phyloP scores from a whole-genome alignment of 2,797 vertebrate genomes.

The Atherinosoma microstoma region DNA sequence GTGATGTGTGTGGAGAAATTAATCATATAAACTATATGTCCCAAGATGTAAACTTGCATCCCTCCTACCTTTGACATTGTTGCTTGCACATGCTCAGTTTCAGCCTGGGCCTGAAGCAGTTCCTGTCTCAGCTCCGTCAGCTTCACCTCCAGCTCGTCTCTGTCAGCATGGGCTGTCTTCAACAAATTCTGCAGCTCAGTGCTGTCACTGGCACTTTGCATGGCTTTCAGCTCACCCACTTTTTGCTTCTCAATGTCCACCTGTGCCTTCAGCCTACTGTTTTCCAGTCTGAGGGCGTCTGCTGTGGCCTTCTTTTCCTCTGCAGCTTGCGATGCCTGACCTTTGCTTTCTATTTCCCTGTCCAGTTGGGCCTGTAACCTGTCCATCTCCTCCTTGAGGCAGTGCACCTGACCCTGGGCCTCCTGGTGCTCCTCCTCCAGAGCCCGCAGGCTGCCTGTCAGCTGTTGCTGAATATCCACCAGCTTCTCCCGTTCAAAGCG shows the following conservation, averaged over 20 bases:
- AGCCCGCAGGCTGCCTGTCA: constrained; percentile 90
- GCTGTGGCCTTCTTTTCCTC: constrained; percentile 83
- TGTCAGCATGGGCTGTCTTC: constrained; percentile 87
- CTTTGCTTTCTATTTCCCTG: constrained; percentile 78
- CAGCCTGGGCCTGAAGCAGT: constrained; percentile 86
- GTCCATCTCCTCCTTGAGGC: constrained; percentile 87
- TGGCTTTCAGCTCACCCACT: constrained; percentile 82
- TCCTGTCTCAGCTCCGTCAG: constrained; percentile 89
- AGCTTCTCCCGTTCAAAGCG: constrained; percentile 94
- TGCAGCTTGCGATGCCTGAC: constrained; percentile 71
- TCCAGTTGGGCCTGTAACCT: constrained; percentile 84
- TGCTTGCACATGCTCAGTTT: constrained; percentile 83
- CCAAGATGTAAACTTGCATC: neutral
- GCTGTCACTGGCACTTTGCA: constrained; percentile 83
- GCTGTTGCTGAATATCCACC: constrained; percentile 94
- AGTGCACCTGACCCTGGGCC: constrained; percentile 81
- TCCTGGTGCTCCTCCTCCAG: constrained; percentile 92
- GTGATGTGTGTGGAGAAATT: neutral
- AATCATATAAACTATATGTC: neutral
- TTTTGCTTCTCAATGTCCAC: constrained; percentile 91
- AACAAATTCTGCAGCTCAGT: constrained; percentile 88
- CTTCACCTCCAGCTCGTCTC: constrained; percentile 87
- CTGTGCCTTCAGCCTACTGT: constrained; percentile 87
- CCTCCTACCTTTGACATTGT: constrained; percentile 87
- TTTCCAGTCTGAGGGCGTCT: constrained; percentile 89